Evolutionary conservation across 2,797 vertebrate genomes (phyloP).

Genomic region (Hoplostethus atlanticus): DNA sequence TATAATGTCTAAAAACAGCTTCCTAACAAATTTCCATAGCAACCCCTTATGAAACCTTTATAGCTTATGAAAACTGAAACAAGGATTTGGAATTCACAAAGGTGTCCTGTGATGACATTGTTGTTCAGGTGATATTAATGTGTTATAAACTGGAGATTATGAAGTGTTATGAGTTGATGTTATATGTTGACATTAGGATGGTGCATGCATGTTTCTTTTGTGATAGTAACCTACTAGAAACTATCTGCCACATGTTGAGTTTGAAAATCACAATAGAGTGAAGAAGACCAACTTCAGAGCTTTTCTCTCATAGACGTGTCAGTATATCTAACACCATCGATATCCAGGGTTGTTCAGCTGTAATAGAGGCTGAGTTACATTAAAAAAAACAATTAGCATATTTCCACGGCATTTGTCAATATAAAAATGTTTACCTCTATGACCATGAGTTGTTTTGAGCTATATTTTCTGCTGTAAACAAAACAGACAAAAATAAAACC

Average conservation of each 20-base stretch:
- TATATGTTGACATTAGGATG: background rate
- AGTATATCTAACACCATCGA: slow-evolving; percentile 14
- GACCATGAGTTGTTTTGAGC: slow-evolving; percentile 75
- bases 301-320: slow-evolving; percentile 14
- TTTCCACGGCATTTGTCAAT: slow-evolving; percentile 54
- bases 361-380: slow-evolving; percentile 47
- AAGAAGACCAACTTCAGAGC: background rate
- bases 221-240: background rate
- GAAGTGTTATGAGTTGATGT: background rate
- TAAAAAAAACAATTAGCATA: slow-evolving; percentile 54
- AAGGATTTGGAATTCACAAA: too few relatives aligned
- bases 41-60: too few relatives aligned
- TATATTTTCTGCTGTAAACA: slow-evolving; percentile 87
- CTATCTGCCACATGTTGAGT: slow-evolving; percentile 1
- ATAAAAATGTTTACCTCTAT: slow-evolving; percentile 64
- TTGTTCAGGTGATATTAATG: too few relatives aligned
- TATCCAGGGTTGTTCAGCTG: slow-evolving; percentile 26
- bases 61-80: too few relatives aligned
- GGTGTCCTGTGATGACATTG: too few relatives aligned
- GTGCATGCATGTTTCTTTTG: too few relatives aligned
- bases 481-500: slow-evolving; percentile 64
- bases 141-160: too few relatives aligned
- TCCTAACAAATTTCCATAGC: too few relatives aligned
- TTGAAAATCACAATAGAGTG: background rate
- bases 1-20: background rate